Conservation (phyloP, 2,113 vertebrate genomes). For the Periophthalmodon schlosseri region DNA sequence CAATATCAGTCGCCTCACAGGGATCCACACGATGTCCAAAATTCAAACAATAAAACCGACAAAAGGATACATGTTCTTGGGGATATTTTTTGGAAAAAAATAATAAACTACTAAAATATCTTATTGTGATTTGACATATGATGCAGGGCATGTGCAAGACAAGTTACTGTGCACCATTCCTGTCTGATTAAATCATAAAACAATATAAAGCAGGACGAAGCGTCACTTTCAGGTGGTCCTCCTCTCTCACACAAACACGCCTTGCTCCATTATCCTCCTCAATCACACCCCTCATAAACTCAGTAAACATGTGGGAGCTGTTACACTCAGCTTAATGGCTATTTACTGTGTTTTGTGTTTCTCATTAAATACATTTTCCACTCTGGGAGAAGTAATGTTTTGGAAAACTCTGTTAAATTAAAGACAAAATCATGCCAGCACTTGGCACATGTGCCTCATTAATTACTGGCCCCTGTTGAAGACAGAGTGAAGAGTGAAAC, state of each 20-base stretch:
- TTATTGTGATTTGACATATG: neutral
- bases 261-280: conserved; percentile 51
- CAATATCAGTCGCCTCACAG: neutral
- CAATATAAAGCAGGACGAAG: conserved; percentile 25
- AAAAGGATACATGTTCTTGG: neutral
- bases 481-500: conserved; percentile 24
- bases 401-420: conserved; percentile 74
- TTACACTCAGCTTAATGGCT: conserved; percentile 77
- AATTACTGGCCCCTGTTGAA: conserved; percentile 57
- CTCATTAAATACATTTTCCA: conserved; percentile 82
- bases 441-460: conserved; percentile 63
- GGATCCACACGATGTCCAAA: neutral
- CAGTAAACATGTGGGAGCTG: conserved; percentile 77
- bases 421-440: conserved; percentile 64
- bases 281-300: conserved; percentile 73
- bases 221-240: conserved; percentile 33
- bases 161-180: neutral
- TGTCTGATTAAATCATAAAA: conserved; percentile 32
- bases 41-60: neutral
- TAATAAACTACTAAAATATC: neutral
- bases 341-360: conserved; percentile 79
- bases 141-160: neutral
- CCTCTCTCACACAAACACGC: conserved; percentile 35
- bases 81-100: neutral
- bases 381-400: conserved; percentile 75